Evolutionary conservation across 1,140 invertebrate genomes (phyloP), one percentile per base, ranked within the genome.

Genomic region (Diorhabda elongata): DNA sequence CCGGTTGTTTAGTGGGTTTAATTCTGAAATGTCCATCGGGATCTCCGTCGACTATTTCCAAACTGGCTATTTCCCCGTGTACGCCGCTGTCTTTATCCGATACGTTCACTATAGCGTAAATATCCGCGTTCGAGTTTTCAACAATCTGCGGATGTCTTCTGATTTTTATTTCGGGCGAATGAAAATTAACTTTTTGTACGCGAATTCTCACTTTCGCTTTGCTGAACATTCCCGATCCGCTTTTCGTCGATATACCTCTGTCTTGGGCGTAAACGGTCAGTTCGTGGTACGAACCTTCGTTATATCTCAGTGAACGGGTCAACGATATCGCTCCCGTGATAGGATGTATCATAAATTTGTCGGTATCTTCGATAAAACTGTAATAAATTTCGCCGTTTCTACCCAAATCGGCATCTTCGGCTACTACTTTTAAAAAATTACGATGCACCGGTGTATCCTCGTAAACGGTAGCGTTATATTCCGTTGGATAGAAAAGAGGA

Each of bases 351-450:
- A 94, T 91, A 81, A 98, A 98, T 70, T 91, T 88, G 72, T 93
- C 89, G 4, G 90, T 94, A 11, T 86, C 83, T 69, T 95, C 87
- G n/a, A 87, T 84, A 73, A 98, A 91, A 81, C 92, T 97, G 81
- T 98, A 99, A 81, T 98, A 98, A 73, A 98, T 95, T 83, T 98
- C 94, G 2, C 95, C 94, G 80, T 98, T 98, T 61, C 92, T 86
- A 0, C 96, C 96, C 7, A 96, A 83, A 81, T 99, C 96, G 5
- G 96, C 95, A 83, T 98, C 97, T 76, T 95, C 94, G 0, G 96
- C 97, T 8, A 87, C 87, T 41, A 94, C 91, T 75, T 85, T 87
- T 3, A 91, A 79, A 60, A 94, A 88, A 73, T 88, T 92, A 47
- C 87, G 85, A 82, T 97, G 93, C 61, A 96, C 81, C 3, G 93